These are phyloP conservation scores for Polypedilum vanderplanki DNA, from an alignment of 1,140 invertebrate genomes.

Conservation along the genomic window DNA sequence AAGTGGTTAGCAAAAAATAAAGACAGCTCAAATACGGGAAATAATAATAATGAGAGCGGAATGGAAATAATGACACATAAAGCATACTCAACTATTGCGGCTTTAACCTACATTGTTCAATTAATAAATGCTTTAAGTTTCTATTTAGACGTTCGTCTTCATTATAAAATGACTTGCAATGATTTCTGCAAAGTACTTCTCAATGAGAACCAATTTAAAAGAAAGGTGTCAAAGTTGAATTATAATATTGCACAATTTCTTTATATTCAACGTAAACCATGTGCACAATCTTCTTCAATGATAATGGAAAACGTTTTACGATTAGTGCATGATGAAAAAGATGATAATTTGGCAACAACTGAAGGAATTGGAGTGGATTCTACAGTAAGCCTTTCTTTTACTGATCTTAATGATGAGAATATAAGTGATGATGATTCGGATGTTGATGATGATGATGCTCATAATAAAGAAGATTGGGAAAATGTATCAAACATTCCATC, in stretches of 20 bases:
- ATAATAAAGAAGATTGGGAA: conserved; percentile 2
- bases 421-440: neutral
- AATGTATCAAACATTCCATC: neutral
- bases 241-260: conserved; percentile 75
- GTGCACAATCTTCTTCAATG: conserved; percentile 55
- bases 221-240: conserved; percentile 69
- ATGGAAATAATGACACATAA: conserved; percentile 48
- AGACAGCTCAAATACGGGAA: conserved; percentile 50
- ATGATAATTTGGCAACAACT: conserved; percentile 53
- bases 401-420: neutral
- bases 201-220: conserved; percentile 62
- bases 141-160: conserved; percentile 66
- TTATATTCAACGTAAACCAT: conserved; percentile 60
- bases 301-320: conserved; percentile 68
- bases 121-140: conserved; percentile 66
- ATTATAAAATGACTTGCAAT: conserved; percentile 67
- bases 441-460: neutral
- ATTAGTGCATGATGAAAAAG: conserved; percentile 51
- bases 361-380: conserved; percentile 47
- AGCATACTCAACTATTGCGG: conserved; percentile 69
- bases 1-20: conserved; percentile 63
- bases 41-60: conserved; percentile 42
- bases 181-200: conserved; percentile 67
- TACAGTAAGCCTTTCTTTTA: conserved; percentile 37
- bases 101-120: conserved; percentile 72